These are phyloP conservation scores for Archegozetes longisetosus DNA, from an alignment of 1,140 invertebrate genomes.

Conservation along the genomic window DNA sequence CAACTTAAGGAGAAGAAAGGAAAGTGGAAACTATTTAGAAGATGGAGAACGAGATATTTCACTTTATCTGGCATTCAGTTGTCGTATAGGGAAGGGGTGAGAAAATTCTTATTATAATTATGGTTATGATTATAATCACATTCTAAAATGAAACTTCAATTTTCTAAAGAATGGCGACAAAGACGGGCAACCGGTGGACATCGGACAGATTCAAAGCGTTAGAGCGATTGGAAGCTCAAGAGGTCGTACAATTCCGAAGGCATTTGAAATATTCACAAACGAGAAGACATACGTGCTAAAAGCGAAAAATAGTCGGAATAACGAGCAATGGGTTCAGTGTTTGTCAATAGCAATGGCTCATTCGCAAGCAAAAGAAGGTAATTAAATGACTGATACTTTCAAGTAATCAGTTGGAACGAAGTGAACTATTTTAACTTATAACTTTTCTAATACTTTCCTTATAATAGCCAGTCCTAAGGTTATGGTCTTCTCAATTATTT, in stretches of 20 bases:
- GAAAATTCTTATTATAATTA: conserved; percentile 15
- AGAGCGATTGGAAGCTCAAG: conserved; percentile 51
- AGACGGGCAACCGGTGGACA: conserved; percentile 45
- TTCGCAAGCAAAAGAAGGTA: conserved; percentile 46
- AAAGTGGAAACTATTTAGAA: conserved; percentile 68
- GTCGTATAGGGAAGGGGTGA: conserved; percentile 67
- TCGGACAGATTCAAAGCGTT: conserved; percentile 79
- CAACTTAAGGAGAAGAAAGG: conserved; percentile 90
- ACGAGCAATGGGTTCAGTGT: conserved; percentile 84
- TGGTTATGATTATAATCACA: conserved; percentile 8
- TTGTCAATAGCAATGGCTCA: conserved; percentile 71
- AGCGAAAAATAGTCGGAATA: conserved; percentile 82
- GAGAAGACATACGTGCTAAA: conserved; percentile 79
- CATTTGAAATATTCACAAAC: conserved; percentile 88
- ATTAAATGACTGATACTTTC: not conserved
- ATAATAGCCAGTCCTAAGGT: not conserved
- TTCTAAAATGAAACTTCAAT: too few species aligned
- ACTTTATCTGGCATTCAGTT: conserved; percentile 77
- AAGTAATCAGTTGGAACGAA: not conserved
- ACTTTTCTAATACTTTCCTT: not conserved
- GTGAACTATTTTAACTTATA: not conserved
- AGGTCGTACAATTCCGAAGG: conserved; percentile 74
- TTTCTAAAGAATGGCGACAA: conserved; percentile 27
- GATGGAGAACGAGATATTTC: conserved; percentile 84
- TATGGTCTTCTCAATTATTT: not conserved